These are phyloP conservation scores for Leucophenga varia DNA, from an alignment of 1,140 invertebrate genomes.

Conservation along the genomic window DNA sequence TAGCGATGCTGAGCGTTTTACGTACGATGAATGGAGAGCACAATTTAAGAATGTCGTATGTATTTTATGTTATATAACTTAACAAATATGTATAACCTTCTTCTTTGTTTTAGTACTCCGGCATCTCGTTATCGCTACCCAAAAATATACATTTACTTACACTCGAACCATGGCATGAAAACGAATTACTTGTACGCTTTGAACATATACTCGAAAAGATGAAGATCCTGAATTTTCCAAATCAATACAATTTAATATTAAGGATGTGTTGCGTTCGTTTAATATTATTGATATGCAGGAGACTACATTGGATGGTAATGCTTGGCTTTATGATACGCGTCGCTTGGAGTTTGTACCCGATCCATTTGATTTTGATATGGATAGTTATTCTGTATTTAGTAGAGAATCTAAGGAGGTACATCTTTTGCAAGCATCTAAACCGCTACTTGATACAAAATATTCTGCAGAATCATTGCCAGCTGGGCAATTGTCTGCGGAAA, in stretches of 20 bases:
- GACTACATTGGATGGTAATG: slow-evolving; percentile 49
- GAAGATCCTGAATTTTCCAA: no score
- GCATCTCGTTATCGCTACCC: slow-evolving; percentile 65
- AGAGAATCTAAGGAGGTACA: no score
- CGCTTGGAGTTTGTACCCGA: slow-evolving; percentile 46
- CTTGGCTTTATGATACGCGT: slow-evolving; percentile 36
- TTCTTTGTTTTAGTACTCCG: slow-evolving; percentile 33
- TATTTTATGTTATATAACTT: slow-evolving; percentile 4
- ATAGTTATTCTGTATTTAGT: no score
- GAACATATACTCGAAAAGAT: slow-evolving; percentile 81
- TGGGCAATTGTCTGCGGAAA: slow-evolving; percentile 30
- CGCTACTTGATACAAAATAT: slow-evolving; percentile 25
- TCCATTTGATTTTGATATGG: no score
- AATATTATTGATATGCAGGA: slow-evolving; percentile 42
- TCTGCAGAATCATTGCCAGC: slow-evolving; percentile 18
- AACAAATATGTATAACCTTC: slow-evolving; percentile 15
- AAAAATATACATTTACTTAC: slow-evolving; percentile 81
- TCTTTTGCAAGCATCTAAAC: slow-evolving; percentile 20
- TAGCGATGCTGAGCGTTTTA: no score
- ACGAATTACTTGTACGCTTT: slow-evolving; percentile 73
- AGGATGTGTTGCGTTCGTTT: slow-evolving; percentile 47
- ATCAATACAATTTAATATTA: slow-evolving; percentile 61
- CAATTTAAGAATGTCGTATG: slow-evolving; percentile 38
- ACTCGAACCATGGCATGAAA: slow-evolving; percentile 78
- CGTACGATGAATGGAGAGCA: slow-evolving; percentile 29